phyloP scores from a whole-genome alignment of 2,797 vertebrate genomes.

The Bucorvus abyssinicus region DNA sequence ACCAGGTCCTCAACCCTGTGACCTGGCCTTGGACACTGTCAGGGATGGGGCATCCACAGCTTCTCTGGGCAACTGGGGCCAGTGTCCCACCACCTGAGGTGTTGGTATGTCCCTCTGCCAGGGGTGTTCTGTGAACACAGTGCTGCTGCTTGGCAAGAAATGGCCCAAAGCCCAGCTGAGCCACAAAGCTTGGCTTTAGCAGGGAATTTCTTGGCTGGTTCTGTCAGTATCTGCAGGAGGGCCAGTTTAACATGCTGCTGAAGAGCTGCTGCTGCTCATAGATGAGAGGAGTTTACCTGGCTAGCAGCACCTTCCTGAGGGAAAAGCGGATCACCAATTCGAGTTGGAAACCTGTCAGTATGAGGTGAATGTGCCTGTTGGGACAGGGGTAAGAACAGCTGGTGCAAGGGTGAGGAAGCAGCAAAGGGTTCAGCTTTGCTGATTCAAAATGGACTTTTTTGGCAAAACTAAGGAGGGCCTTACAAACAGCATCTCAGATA shows the following conservation, averaged over 20 bases:
- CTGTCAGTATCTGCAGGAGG: neutral
- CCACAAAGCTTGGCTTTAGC: neutral
- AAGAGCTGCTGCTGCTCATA: fast-evolving
- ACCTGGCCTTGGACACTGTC: too few species aligned
- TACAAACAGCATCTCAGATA: fast-evolving
- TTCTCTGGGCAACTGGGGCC: too few species aligned
- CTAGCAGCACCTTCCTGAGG: neutral
- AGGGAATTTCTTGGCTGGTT: neutral
- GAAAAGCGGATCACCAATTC: too few species aligned
- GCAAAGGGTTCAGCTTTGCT: neutral
- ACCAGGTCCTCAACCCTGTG: too few species aligned
- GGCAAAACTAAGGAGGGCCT: neutral
- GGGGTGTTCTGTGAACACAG: neutral
- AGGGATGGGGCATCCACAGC: too few species aligned
- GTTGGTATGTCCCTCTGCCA: neutral
- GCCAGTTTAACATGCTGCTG: neutral
- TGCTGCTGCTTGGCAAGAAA: neutral
- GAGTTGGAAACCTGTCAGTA: too few species aligned
- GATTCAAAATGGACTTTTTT: neutral
- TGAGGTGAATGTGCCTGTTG: fast-evolving
- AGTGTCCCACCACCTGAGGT: too few species aligned
- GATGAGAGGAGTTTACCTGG: neutral
- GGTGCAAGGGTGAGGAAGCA: neutral
- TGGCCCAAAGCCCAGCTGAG: neutral
- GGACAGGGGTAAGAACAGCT: neutral